Evolutionary conservation across 2,888 invertebrate genomes (phyloP), one percentile per base, ranked within the genome.

Genomic region (Caenorhabditis wallacei): DNA sequence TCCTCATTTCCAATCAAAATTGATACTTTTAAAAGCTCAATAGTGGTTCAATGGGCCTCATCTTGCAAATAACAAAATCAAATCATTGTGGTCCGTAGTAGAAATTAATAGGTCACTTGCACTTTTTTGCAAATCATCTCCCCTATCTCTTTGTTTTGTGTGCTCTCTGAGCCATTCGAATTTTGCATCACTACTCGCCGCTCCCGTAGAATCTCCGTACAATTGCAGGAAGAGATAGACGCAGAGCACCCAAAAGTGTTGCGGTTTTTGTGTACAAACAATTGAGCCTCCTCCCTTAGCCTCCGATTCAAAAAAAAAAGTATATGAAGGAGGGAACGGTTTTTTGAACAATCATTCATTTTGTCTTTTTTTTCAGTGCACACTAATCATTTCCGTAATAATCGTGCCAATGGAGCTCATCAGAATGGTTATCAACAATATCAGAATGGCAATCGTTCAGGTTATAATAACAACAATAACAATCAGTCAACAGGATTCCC

Each of bases 191-290:
- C 63, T 26, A 20, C 24, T 43, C 51, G 63, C 64, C 64, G 48
- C 64, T 64, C 46, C 64, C 64, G 51, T 64, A 64, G 64, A 64
- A 51, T 48, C 40, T 5, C 18, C 57, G 20, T 26, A 59, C 37
- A 59, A 22, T 16, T 59, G n/a, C 24, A 37, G 64, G 35, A 51
- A 64, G 46, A 64, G 48, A 64, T 64, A 46, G 66, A 53, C 35
- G 66, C 66, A 53, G 48, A 40, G 63, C 4, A 10, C 24, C 56
- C 37, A 4, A 76, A 76, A 76, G 59, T 68, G 75, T 68, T 59
- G 66, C 64, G 75, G 46, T 64, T 66, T n/a, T 66, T 76, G 59
- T 76, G 75, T 76, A 76, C 75, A 76, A 76, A 76, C 68, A 76
- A 40, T 64, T 35, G 30, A 57, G 30, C 56, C 7, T 35, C 16